Percentiles rank a stretch among this genome's conserved stretches.
Conservation (phyloP, 2,888 invertebrate genomes). For the Elysia crispata region DNA sequence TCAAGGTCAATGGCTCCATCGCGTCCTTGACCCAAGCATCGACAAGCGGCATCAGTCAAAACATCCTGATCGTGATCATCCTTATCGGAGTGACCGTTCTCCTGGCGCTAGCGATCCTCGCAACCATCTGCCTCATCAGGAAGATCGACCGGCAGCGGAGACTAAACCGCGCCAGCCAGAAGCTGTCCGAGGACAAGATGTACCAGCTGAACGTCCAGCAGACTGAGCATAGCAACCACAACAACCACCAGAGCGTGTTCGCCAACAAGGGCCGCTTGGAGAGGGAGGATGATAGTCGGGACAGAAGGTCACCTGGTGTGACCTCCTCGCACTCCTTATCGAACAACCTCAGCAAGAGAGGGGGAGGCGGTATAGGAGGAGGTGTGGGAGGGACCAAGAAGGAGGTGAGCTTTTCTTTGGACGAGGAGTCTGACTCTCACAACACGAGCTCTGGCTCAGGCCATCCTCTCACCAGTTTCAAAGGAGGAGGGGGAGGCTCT, state of each 20-base stretch:
- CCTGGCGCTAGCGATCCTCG: constrained; percentile 62
- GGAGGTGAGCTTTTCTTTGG: constrained; percentile 70
- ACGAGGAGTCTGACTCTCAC: constrained; percentile 51
- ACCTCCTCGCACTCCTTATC: constrained; percentile 26
- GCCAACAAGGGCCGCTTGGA: constrained; percentile 41
- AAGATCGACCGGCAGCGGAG: constrained; percentile 59
- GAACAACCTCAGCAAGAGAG: constrained; percentile 59
- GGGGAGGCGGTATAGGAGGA: constrained; percentile 32
- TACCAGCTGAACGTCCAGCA: constrained; percentile 48
- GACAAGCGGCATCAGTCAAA: constrained; percentile 53
- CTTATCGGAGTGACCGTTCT: constrained; percentile 65
- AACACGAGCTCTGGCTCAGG: constrained; percentile 49
- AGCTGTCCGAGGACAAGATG: constrained; percentile 53
- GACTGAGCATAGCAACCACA: background rate
- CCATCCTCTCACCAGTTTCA: constrained; percentile 50
- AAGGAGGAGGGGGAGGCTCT: constrained; percentile 19
- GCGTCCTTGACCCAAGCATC: constrained; percentile 1
- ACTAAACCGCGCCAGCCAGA: constrained; percentile 42
- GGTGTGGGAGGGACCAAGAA: constrained; percentile 49
- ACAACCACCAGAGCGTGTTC: constrained; percentile 44
- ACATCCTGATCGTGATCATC: constrained; percentile 66
- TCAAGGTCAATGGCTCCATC: constrained; percentile 60
- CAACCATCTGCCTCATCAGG: constrained; percentile 63
- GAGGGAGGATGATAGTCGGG: constrained; percentile 14
- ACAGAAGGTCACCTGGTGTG: background rate